Evolutionary conservation across 2,888 invertebrate species (phyloP).

Genomic region (Pseudococcus longispinus): DNA sequence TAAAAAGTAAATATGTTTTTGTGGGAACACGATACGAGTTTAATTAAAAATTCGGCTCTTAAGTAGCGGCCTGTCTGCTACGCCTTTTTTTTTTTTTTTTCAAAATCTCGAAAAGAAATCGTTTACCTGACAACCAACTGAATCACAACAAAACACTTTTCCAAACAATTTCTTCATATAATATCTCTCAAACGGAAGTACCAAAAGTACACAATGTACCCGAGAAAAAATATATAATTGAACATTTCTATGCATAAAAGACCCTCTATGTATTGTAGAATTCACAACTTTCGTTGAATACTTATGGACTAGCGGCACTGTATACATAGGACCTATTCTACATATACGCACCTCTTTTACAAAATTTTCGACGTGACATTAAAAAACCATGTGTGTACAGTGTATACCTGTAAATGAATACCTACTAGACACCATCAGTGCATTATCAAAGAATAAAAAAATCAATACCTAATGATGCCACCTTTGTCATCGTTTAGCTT

Average conservation of each 20-base stretch:
- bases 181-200: no score
- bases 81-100: no score
- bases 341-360: not conserved
- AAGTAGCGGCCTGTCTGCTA: no score
- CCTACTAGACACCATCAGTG: no score
- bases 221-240: not conserved
- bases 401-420: no score
- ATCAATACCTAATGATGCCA: not conserved
- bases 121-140: not conserved
- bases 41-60: no score
- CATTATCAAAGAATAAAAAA: not conserved
- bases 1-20: no score
- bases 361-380: not conserved
- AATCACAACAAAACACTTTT: not conserved
- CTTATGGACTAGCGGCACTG: not conserved
- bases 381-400: not conserved
- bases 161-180: not conserved
- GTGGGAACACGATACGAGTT: no score
- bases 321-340: no score
- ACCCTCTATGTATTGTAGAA: not conserved
- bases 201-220: not conserved
- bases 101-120: not conserved
- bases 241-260: not conserved
- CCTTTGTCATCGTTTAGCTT: not conserved
- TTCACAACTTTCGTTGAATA: not conserved